Conservation (phyloP, 2,888 invertebrate species). For the Rhimphoctona megacephalus region DNA sequence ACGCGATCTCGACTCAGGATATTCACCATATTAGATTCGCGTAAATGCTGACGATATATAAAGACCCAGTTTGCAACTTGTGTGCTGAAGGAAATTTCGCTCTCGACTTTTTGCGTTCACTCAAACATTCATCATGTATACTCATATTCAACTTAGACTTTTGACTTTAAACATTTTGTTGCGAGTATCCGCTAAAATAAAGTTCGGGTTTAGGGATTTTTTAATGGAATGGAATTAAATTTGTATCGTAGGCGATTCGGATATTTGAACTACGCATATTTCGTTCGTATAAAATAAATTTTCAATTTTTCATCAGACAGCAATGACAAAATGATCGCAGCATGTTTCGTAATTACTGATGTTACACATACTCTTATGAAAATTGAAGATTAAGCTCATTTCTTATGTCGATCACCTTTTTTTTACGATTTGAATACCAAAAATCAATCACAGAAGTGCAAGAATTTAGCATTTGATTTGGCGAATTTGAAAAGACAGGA, state of each 20-base stretch:
- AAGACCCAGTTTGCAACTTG: not conserved
- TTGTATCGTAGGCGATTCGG: not conserved
- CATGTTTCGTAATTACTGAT: not conserved
- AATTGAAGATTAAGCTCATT: not conserved
- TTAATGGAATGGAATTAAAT: not conserved
- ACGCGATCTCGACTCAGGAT: constrained; percentile 10
- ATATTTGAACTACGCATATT: too few species aligned
- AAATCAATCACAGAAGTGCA: not conserved
- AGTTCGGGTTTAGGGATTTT: not conserved
- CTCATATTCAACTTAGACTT: not conserved
- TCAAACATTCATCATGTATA: not conserved
- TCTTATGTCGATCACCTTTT: not conserved
- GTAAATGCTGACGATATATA: not conserved
- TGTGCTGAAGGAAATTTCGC: not conserved
- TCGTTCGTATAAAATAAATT: not conserved
- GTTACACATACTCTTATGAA: not conserved
- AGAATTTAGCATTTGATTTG: not conserved
- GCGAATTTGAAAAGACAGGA: not conserved
- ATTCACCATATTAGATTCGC: not conserved
- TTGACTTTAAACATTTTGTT: not conserved
- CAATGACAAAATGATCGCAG: too few species aligned
- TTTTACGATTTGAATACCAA: not conserved
- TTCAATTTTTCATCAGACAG: not conserved
- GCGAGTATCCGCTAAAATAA: not conserved
- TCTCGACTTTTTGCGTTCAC: not conserved